Conservation (phyloP, 2,113 vertebrate genomes). For the Oceanodroma tethys region DNA sequence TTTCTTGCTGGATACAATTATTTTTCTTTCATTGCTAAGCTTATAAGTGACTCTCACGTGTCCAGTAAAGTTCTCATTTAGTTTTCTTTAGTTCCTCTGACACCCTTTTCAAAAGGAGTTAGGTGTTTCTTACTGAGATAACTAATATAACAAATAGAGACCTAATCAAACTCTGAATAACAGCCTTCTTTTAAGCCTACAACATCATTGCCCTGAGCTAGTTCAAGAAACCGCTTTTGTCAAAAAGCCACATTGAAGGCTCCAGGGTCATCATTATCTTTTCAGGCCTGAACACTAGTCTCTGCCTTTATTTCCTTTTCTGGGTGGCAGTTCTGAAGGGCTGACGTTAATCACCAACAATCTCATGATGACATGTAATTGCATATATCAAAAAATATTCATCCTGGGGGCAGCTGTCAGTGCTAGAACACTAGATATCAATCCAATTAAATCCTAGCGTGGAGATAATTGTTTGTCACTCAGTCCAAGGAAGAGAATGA, state of each 20-base stretch:
- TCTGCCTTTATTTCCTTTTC: constrained; percentile 10
- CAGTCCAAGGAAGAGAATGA: neutral
- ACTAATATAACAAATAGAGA: neutral
- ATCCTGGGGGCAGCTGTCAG: constrained; percentile 35
- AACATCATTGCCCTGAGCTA: neutral
- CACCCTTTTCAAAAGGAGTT: neutral
- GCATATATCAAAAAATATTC: constrained; percentile 10
- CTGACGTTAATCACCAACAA: constrained; percentile 28
- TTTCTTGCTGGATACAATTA: neutral
- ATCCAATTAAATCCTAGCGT: constrained; percentile 32
- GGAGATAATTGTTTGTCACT: constrained; percentile 42
- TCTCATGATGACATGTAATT: constrained; percentile 21
- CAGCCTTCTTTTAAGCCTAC: neutral
- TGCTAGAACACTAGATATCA: neutral
- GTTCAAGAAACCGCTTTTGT: neutral
- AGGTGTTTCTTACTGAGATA: neutral
- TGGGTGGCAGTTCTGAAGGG: constrained; percentile 13
- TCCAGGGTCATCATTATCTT: constrained; percentile 13
- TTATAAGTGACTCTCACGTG: neutral
- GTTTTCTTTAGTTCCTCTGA: neutral
- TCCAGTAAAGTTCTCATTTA: constrained; percentile 31
- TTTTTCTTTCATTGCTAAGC: neutral
- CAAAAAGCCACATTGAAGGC: neutral
- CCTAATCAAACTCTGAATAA: neutral
- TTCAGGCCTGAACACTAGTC: neutral